Conservation (phyloP, 2,888 invertebrate species). For the Coleophora deauratella region DNA sequence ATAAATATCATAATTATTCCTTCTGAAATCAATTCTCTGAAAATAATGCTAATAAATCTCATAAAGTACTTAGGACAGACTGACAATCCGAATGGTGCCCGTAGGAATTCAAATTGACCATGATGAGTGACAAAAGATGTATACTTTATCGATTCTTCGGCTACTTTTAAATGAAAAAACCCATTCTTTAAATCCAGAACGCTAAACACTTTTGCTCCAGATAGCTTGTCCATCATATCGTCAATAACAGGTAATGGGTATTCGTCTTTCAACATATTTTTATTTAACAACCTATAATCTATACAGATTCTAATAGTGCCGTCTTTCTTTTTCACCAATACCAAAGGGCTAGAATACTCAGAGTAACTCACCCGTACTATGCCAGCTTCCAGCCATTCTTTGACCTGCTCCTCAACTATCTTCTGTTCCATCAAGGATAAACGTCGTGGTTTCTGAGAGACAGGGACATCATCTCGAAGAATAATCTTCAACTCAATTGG, state of each 20-base stretch:
- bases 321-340: too few species aligned
- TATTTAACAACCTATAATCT: too few species aligned
- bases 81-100: conserved; percentile 17
- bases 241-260: too few species aligned
- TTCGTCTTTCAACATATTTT: conserved; percentile 10
- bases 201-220: conserved; percentile 2
- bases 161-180: neutral
- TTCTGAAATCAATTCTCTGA: conserved; percentile 15
- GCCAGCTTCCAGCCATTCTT: conserved; percentile 12
- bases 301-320: too few species aligned
- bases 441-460: conserved; percentile 17
- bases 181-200: conserved; percentile 9
- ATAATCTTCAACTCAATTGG: conserved; percentile 16
- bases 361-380: conserved; percentile 14
- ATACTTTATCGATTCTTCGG: conserved; percentile 10
- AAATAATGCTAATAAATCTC: too few species aligned
- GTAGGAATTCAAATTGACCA: conserved; percentile 14
- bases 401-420: conserved; percentile 13
- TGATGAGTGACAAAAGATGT: conserved; percentile 4
- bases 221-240: conserved; percentile 8
- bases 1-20: conserved; percentile 19
- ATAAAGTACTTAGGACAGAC: too few species aligned
- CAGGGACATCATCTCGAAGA: conserved; percentile 17
- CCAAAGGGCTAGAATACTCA: conserved; percentile 15
- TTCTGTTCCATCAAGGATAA: too few species aligned